Evolutionary conservation across 2,113 vertebrate genomes (phyloP).

Genomic region (Psophia crepitans): DNA sequence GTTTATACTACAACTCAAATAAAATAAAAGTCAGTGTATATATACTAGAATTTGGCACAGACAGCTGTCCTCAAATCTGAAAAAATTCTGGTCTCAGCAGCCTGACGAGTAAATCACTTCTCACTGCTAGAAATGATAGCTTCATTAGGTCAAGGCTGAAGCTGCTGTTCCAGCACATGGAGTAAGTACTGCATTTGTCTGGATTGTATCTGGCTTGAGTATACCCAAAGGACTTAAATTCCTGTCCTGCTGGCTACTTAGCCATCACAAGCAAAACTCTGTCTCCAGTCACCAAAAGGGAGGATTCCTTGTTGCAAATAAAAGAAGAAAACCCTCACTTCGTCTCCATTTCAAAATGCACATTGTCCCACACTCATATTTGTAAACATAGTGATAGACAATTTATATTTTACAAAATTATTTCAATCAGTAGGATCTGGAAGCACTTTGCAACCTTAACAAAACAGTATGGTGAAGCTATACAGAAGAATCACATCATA

Average conservation of each 20-base stretch:
- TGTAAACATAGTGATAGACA: not conserved
- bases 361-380: not conserved
- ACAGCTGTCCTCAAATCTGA: not conserved
- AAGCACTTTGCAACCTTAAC: not conserved
- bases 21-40: not conserved
- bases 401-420: not conserved
- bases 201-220: slow-evolving; percentile 19
- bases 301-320: not conserved
- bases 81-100: not conserved
- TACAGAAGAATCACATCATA: not conserved
- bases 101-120: slow-evolving; percentile 41
- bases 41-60: not conserved
- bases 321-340: not conserved
- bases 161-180: slow-evolving; percentile 16
- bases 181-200: slow-evolving; percentile 46
- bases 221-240: slow-evolving; percentile 8
- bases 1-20: not conserved
- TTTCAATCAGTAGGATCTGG: not conserved
- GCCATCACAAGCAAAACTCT: not conserved
- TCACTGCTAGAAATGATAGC: slow-evolving; percentile 24
- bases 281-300: not conserved
- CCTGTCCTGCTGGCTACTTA: not conserved
- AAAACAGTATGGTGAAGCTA: not conserved
- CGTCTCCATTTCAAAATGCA: not conserved
- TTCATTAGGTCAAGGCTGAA: slow-evolving; percentile 53